Evolutionary conservation across 1,140 invertebrate genomes (phyloP).

Genomic region (Anagrus nilaparvatae): DNA sequence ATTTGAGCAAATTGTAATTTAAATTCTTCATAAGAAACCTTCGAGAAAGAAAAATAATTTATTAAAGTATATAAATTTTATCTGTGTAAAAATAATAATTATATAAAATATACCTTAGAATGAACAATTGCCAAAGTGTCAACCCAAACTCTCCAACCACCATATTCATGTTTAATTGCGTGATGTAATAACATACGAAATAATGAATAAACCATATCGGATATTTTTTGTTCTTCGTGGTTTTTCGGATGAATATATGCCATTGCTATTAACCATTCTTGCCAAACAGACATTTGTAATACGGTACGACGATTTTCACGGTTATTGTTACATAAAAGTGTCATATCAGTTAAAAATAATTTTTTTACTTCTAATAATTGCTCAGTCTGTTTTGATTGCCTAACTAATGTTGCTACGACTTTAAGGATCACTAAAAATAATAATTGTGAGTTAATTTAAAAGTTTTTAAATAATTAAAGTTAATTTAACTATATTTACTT

Average conservation of each 20-base stretch:
- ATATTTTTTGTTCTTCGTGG: constrained; percentile 90
- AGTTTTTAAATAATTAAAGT: constrained; percentile 3
- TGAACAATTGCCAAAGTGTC: constrained; percentile 98
- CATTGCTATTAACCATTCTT: constrained; percentile 99
- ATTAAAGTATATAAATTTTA: background rate
- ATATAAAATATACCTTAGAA: constrained; percentile 70
- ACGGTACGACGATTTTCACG: constrained; percentile 93
- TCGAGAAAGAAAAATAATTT: constrained; percentile 15
- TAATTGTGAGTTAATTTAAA: background rate
- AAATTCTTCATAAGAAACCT: constrained; percentile 95
- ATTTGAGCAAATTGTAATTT: constrained; percentile 91
- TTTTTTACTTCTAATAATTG: constrained; percentile 90
- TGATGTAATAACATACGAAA: constrained; percentile 97
- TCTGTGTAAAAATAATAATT: constrained; percentile 1
- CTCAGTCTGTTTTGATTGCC: constrained; percentile 90
- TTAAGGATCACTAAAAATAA: constrained; percentile 84
- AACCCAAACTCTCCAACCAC: constrained; percentile 99
- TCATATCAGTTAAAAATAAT: constrained; percentile 95
- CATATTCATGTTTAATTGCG: constrained; percentile 98
- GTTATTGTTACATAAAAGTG: constrained; percentile 92
- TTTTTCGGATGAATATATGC: constrained; percentile 96
- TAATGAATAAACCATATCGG: constrained; percentile 95
- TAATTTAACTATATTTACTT: constrained; percentile 54
- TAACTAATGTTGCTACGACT: constrained; percentile 92
- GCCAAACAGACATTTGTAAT: constrained; percentile 99